phyloP scores from a whole-genome alignment of 2,888 invertebrate genomes.

The Acleris literana region DNA sequence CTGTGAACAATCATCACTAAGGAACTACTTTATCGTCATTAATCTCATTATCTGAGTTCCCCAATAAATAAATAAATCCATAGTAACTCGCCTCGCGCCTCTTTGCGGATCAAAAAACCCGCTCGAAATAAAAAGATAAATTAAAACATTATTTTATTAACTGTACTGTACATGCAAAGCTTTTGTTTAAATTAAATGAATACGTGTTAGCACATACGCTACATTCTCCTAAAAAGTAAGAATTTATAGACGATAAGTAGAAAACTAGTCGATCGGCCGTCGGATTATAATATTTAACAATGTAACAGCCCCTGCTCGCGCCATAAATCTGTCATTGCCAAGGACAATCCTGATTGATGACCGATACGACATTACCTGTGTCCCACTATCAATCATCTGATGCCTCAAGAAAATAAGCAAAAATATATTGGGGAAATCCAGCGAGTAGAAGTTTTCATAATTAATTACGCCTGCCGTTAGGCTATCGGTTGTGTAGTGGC shows the following conservation, averaged over 20 bases:
- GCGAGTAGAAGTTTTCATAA: constrained; percentile 3
- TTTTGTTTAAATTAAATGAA: neutral
- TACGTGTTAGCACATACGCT: too few relatives aligned
- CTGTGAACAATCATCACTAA: too few relatives aligned
- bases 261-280: constrained; percentile 23
- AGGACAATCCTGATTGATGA: constrained; percentile 63
- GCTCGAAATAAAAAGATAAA: too few relatives aligned
- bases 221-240: too few relatives aligned
- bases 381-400: constrained; percentile 43
- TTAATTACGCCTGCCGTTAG: neutral
- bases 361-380: constrained; percentile 61
- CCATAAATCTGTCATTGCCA: constrained; percentile 64
- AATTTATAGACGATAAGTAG: neutral
- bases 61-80: too few relatives aligned
- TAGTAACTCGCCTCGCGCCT: too few relatives aligned
- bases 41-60: too few relatives aligned
- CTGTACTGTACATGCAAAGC: too few relatives aligned
- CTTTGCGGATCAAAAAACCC: neutral
- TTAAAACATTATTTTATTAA: too few relatives aligned
- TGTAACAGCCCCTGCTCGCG: constrained; percentile 51
- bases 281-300: constrained; percentile 41
- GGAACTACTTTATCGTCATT: too few relatives aligned
- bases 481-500: neutral
- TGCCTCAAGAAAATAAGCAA: constrained; percentile 36
- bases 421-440: constrained; percentile 26